phyloP scores from a whole-genome alignment of 2,113 vertebrate genomes.

The Microtus pennsylvanicus region DNA sequence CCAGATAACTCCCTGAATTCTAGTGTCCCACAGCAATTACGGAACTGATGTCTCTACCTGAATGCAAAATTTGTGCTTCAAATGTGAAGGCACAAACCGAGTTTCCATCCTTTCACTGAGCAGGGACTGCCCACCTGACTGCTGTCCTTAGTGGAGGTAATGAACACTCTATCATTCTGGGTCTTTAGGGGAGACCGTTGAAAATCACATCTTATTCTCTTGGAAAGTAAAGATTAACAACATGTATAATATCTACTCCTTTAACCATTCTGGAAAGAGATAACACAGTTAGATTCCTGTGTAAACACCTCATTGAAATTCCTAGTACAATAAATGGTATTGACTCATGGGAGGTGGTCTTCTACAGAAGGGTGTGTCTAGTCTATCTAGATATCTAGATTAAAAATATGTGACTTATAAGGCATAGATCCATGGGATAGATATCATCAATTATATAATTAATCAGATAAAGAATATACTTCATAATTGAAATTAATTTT shows the following conservation, averaged over 20 bases:
- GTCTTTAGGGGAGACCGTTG: not conserved
- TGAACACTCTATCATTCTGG: not conserved
- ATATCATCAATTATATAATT: not conserved
- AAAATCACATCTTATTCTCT: not conserved
- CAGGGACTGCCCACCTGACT: not conserved
- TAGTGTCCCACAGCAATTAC: not conserved
- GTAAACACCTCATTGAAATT: not conserved
- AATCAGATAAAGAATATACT: not conserved
- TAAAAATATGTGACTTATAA: not conserved
- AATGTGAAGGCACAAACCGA: not conserved
- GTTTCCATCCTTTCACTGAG: not conserved
- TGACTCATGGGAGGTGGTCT: not conserved
- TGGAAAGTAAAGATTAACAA: not conserved
- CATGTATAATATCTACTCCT: not conserved
- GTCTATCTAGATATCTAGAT: not conserved
- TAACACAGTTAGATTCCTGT: not conserved
- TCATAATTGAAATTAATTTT: not conserved
- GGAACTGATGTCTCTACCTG: not conserved
- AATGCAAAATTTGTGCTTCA: not conserved
- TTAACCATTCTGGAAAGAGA: not conserved
- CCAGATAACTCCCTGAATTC: slow-evolving; percentile 19
- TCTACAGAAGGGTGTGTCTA: not conserved
- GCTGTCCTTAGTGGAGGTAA: not conserved
- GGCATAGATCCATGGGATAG: not conserved
- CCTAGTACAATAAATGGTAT: not conserved